Evolutionary conservation across 2,888 invertebrate genomes (phyloP).

Genomic region (Metalampra italica): DNA sequence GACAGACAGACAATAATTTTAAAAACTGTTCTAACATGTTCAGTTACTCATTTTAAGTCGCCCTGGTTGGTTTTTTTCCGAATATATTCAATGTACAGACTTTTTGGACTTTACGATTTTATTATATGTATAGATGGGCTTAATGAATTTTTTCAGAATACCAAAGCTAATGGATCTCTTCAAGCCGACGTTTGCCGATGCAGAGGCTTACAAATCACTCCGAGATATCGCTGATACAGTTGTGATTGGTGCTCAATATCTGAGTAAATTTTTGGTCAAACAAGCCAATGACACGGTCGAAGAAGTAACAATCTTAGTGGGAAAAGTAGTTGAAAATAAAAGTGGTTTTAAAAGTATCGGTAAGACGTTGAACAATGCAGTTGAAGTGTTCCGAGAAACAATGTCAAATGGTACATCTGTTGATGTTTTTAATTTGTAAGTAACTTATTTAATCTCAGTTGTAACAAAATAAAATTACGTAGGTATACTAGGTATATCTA

Average conservation of each 20-base stretch:
- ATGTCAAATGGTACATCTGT: conserved; percentile 26
- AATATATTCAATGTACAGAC: too few relatives aligned
- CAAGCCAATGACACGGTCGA: conserved; percentile 17
- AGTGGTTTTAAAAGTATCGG: conserved; percentile 21
- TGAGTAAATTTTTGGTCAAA: conserved; percentile 43
- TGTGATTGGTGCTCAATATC: conserved; percentile 42
- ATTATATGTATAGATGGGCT: too few relatives aligned
- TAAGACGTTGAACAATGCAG: conserved; percentile 34
- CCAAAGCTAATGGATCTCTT: conserved; percentile 54
- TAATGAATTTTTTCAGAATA: conserved; percentile 54
- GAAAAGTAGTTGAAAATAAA: conserved; percentile 15
- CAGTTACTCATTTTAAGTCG: too few relatives aligned
- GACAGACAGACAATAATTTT: too few relatives aligned
- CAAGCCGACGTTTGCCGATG: conserved; percentile 58
- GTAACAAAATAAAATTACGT: not conserved
- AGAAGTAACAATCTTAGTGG: conserved; percentile 16
- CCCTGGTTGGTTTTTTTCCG: too few relatives aligned
- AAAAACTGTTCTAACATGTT: too few relatives aligned
- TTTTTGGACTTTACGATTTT: too few relatives aligned
- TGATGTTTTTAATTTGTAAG: conserved; percentile 61
- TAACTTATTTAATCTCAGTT: conserved; percentile 12
- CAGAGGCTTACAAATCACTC: conserved; percentile 48
- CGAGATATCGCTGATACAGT: conserved; percentile 43
- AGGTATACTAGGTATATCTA: not conserved
- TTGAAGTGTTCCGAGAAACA: conserved; percentile 30